Evolutionary conservation across 2,797 vertebrate species (phyloP), one percentile per base, ranked within the genome.

Genomic region (Taenioides sp.): DNA sequence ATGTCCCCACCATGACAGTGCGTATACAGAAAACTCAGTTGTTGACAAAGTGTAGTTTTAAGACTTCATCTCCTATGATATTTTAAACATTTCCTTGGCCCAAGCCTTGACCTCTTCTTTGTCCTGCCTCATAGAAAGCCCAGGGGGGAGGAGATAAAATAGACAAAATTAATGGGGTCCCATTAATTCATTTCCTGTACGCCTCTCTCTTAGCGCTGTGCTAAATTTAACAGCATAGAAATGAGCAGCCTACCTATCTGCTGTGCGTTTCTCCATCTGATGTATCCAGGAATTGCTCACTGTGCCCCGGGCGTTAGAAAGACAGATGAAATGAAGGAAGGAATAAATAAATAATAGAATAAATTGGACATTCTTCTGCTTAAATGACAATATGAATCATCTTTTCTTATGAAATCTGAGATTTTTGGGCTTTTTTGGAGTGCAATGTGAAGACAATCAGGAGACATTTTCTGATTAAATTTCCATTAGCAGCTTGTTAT

Each of bases 401-500:
- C 70, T 31, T 27, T 28, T 31, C 68, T 80, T 84, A 88, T 83
- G 75, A 87, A 73, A 82, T 65, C 78, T 68, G 70, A 27, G 25
- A 69, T 66, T 43, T 67, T 77, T 63, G 60, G 71, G 64, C 20
- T 23, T 60, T 79, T 75, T 22, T 49, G 65, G 27, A 72, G 69
- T 70, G 28, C 71, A 25, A 52, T 68, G 66, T 75, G 49, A 66
- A 83, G 80, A 81, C 79, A 69, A 75, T 79, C 74, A 37, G 76
- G 70, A 12, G 54, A 82, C 78, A 73, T 85, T 80, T 87, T 86
- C 80, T 73, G 80, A 89, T 91, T 85, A 87, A 87, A 88, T 88
- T 91, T 90, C 80, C 87, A 91, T 93, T 90, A 90, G 88, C 85
- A 70, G 69, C 86, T 87, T 80, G 83, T 89, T 90, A 90, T 90